Evolutionary conservation across 2,888 invertebrate genomes (phyloP), one percentile per base, ranked within the genome.

Genomic region (Philopedon plagiatum): DNA sequence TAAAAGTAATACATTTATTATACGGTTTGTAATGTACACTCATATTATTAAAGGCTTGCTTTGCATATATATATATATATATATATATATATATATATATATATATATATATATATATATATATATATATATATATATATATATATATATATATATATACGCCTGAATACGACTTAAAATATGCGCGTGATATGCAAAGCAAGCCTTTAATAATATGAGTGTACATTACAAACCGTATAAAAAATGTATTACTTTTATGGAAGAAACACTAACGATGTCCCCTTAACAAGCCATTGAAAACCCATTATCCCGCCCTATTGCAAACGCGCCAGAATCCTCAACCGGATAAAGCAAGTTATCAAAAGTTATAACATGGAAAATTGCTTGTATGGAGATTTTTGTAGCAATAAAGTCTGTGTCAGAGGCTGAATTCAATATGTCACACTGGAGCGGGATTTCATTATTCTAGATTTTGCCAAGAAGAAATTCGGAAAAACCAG

Each of bases 301-400:
- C 21, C 9, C 46, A 46, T 46, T 46, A 46, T 46, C 46, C n/a
- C 46, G n/a, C 46, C 46, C 46, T n/a, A 46, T 21, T 46, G 46
- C n/a, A 23, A 46, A 46, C 46, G 5, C 46, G 19, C 21, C 21
- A n/a, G 46, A 19, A 44, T 44, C 44, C 19, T 44, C 9, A 13
- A 44, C 19, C n/a, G 8, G 34, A 41, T 32, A 46, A 61, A 44
- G 18, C 49, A 46, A 21, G 39, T 37, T 41, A 70, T 70, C 70
- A 70, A 70, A 70, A 70, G 57, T 49, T 56, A 64, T 64, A 70
- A 57, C 62, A 62, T 57, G 49, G 49, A 64, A 71, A 65, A 71
- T 71, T 71, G 71, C 65, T 57, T 71, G 46, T 71, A 71, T 71
- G 71, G 64, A 71, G 64, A 71, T 71, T 71, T 57, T 39, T 49